phyloP scores from a whole-genome alignment of 2,797 vertebrate species.

The Ataeniobius toweri region DNA sequence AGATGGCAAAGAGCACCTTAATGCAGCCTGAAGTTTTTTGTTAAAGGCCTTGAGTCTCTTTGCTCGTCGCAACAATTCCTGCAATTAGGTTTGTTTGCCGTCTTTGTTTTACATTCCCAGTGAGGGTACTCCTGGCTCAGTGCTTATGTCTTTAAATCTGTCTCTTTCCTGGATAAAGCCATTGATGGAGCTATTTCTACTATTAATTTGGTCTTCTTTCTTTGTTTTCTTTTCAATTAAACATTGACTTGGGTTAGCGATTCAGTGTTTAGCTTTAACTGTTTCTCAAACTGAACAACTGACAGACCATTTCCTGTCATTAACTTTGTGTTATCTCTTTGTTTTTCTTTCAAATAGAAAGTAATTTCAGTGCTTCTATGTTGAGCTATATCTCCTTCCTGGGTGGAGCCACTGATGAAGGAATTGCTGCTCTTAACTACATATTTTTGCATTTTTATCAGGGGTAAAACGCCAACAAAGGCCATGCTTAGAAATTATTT shows the following conservation, averaged over 20 bases:
- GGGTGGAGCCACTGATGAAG: too few relatives aligned
- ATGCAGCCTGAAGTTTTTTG: not conserved
- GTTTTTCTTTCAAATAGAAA: not conserved
- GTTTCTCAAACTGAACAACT: not conserved
- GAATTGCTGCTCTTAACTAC: too few relatives aligned
- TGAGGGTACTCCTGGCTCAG: not conserved
- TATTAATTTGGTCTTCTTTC: not conserved
- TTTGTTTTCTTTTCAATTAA: not conserved
- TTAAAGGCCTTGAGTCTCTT: not conserved
- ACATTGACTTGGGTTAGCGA: not conserved
- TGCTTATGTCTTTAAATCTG: not conserved
- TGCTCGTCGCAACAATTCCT: not conserved
- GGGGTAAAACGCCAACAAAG: too few relatives aligned
- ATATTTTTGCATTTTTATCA: too few relatives aligned
- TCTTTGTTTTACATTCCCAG: not conserved
- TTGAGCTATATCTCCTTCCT: too few relatives aligned
- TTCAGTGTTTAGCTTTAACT: not conserved
- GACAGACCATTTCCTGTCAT: not conserved
- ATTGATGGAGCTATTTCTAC: not conserved
- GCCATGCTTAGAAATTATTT: too few relatives aligned
- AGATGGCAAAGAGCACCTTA: not conserved
- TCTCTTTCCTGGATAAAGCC: not conserved
- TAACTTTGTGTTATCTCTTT: not conserved
- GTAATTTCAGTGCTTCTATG: not conserved
- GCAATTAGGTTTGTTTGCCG: not conserved